Evolutionary conservation across 2,797 vertebrate genomes (phyloP).

Genomic region (Ctenopoma multispine): DNA sequence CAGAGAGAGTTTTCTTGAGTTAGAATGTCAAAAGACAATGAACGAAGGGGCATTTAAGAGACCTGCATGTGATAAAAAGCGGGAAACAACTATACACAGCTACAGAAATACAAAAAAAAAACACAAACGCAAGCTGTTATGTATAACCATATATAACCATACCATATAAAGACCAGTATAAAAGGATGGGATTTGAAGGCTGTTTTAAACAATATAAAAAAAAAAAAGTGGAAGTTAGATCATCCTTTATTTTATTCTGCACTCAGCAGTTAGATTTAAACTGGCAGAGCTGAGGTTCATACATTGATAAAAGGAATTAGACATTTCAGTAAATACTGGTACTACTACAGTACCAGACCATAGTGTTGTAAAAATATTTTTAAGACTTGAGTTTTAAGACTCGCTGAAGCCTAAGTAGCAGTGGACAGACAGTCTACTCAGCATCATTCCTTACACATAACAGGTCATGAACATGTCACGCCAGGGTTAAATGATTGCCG

Average conservation of each 20-base stretch:
- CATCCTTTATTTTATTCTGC: not conserved
- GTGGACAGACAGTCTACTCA: not conserved
- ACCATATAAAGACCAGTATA: no score
- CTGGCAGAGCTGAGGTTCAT: not conserved
- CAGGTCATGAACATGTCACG: conserved; percentile 7
- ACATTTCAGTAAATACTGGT: no score
- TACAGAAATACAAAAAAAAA: not conserved
- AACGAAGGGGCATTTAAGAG: not conserved
- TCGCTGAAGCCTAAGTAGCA: not conserved
- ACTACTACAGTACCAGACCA: not conserved
- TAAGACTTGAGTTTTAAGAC: not conserved
- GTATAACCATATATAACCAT: no score
- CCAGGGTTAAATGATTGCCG: not conserved
- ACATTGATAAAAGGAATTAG: not conserved
- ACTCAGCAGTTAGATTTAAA: not conserved
- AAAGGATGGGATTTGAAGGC: not conserved
- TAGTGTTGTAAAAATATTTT: not conserved
- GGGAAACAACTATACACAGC: not conserved
- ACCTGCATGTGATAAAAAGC: not conserved
- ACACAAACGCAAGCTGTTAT: no score
- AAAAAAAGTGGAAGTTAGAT: not conserved
- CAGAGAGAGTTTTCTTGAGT: not conserved
- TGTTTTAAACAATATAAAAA: no score
- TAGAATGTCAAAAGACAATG: not conserved
- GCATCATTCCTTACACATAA: conserved; percentile 1